Conservation (phyloP, 2,113 vertebrate species). For the Mesocricetus auratus region DNA sequence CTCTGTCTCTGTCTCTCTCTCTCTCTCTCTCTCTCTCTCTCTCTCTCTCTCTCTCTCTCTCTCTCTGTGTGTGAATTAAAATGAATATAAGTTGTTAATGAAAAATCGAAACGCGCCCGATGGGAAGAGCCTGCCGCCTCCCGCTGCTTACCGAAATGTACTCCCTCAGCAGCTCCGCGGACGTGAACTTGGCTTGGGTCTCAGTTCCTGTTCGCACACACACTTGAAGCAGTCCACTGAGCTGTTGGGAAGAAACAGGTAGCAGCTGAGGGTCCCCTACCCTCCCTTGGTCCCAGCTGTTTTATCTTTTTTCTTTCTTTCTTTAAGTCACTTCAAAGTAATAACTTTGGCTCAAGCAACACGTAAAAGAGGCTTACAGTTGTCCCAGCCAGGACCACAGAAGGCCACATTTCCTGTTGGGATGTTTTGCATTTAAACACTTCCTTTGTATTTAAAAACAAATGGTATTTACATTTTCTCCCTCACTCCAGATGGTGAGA, state of each 20-base stretch:
- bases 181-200: constrained; percentile 90
- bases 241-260: constrained; percentile 68
- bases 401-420: not conserved
- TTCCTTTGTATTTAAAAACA: constrained; percentile 72
- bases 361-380: not conserved
- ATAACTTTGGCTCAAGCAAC: not conserved
- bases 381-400: not conserved
- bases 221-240: constrained; percentile 89
- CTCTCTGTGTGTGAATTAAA: not conserved
- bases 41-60: too few relatives aligned
- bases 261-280: not conserved
- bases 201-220: constrained; percentile 85
- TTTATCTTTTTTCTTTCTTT: rapidly evolving
- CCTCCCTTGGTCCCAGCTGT: not conserved
- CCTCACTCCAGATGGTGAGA: constrained; percentile 55
- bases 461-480: constrained; percentile 55
- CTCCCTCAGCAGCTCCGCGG: constrained; percentile 88
- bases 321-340: not conserved
- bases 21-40: not conserved
- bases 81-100: not conserved
- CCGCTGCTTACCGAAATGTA: constrained; percentile 85
- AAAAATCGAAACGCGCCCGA: not conserved
- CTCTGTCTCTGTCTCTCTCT: too few relatives aligned
- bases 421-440: constrained; percentile 52
- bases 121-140: too few relatives aligned